phyloP scores from a whole-genome alignment of 2,888 invertebrate species.

The Timema cristinae region DNA sequence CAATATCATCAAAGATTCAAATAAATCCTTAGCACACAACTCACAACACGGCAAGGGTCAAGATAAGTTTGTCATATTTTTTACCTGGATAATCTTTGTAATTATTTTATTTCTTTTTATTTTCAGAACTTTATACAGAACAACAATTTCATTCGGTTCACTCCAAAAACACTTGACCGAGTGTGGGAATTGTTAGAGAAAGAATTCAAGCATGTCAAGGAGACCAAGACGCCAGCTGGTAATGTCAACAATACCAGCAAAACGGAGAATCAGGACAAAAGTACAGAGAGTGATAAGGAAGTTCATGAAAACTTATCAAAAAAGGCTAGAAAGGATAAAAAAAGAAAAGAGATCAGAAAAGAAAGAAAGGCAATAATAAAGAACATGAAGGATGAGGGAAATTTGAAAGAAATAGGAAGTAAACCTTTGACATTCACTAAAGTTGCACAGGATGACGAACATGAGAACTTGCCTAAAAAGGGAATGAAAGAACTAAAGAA shows the following conservation, averaged over 20 bases:
- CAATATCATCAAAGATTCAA: too few relatives aligned
- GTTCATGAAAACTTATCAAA: too few relatives aligned
- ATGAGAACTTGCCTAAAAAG: background rate
- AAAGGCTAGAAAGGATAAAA: too few relatives aligned
- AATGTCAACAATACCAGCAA: too few relatives aligned
- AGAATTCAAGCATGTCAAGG: background rate
- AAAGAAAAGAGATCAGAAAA: too few relatives aligned
- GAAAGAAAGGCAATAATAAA: background rate
- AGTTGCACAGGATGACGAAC: background rate
- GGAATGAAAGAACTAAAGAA: background rate
- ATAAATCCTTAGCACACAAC: too few relatives aligned
- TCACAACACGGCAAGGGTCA: too few relatives aligned
- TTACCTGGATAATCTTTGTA: background rate
- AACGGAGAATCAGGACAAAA: too few relatives aligned
- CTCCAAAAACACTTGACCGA: background rate
- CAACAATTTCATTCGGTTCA: background rate
- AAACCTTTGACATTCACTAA: too few relatives aligned
- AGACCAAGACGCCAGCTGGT: too few relatives aligned
- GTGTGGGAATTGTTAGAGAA: conserved; percentile 1
- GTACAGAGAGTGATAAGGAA: too few relatives aligned
- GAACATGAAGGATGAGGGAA: background rate
- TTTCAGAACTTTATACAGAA: conserved; percentile 2
- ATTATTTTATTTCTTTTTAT: background rate
- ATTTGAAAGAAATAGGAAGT: background rate
- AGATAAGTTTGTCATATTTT: too few relatives aligned